Base-by-base conservation (phyloP, 2,113 vertebrate species). In the Natator depressus region DNA sequence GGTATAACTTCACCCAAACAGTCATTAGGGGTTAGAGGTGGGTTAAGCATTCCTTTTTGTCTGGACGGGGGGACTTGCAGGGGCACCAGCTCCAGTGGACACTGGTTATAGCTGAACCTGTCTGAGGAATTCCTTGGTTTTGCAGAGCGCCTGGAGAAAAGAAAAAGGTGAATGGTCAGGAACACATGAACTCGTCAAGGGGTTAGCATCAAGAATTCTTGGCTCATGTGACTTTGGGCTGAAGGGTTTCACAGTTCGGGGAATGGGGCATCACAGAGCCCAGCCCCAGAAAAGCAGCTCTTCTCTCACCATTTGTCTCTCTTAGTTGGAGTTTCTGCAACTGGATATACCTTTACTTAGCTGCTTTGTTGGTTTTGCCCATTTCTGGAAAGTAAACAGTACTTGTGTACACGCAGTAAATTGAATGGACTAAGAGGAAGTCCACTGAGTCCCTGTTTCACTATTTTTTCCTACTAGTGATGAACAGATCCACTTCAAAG, bases 401-500 rank as follows among this genome's bases (percentile, higher is more conserved):
- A 72, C 10, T 49, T 88, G 55, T 65, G 65, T 83, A 88, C 82
- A 54, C 59, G 17, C 76, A 65, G 29, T 83, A n/a, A 49, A 65
- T 92, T 65, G 79, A 91, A 65, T 12, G 85, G 79, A 76, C 16
- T 19, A 42, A 76, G 25, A 82, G 75, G 80, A 84, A 25, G n/a
- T 11, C 42, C 35, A 38, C 12, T 19, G 47, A 84, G 46, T 76
- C 65, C 65, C 62, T 47, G 46, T 88, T 55, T 84, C 80, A 54
- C 54, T 88, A 79, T 79, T 92, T 35, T 88, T 92, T 51, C 82
- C 92, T 65, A 49, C 54, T 80, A 92, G 85, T 1, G 1, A 90
- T 65, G 62, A 94, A 91, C 12, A 59, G 88, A 88, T 87, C 29
- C 49, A 35, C 69, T 91, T 93, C 80, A 89, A 94, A 86, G 42